phyloP scores from a whole-genome alignment of 2,113 vertebrate genomes.

The Benitochromis conjunctus region DNA sequence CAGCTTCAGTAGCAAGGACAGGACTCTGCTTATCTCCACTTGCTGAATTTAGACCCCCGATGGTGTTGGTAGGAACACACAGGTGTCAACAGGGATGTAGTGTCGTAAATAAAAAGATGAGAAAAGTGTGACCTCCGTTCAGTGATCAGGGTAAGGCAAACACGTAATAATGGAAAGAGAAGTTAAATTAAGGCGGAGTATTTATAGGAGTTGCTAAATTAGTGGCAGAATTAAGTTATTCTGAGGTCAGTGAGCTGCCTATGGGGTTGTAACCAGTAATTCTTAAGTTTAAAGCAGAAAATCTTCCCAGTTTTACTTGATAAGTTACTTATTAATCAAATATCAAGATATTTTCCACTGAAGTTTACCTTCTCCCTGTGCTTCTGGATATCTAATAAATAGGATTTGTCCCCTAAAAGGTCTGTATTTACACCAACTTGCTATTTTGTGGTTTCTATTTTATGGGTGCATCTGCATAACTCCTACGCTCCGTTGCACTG shows the following conservation, averaged over 20 bases:
- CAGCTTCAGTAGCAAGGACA: conserved; percentile 27
- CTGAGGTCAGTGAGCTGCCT: background rate
- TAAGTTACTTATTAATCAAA: background rate
- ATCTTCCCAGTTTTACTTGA: background rate
- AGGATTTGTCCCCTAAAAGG: background rate
- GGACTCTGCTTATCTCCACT: conserved; percentile 45
- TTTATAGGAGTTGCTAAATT: background rate
- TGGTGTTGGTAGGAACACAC: background rate
- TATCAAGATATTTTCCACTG: background rate
- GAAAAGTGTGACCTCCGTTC: background rate
- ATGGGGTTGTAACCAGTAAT: background rate
- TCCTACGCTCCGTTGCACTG: background rate
- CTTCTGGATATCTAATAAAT: background rate
- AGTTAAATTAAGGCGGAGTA: background rate
- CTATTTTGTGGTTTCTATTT: background rate
- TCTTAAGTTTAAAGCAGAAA: background rate
- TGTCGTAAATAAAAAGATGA: conserved; percentile 6
- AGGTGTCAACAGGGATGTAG: background rate
- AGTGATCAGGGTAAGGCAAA: background rate
- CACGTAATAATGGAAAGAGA: background rate
- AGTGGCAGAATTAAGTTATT: background rate
- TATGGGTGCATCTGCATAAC: background rate
- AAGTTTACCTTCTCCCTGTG: background rate
- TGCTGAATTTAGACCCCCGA: conserved; percentile 28
- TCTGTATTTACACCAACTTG: background rate